Base-by-base conservation (phyloP, 2,888 invertebrate genomes). In the Diplolepis rosae region DNA sequence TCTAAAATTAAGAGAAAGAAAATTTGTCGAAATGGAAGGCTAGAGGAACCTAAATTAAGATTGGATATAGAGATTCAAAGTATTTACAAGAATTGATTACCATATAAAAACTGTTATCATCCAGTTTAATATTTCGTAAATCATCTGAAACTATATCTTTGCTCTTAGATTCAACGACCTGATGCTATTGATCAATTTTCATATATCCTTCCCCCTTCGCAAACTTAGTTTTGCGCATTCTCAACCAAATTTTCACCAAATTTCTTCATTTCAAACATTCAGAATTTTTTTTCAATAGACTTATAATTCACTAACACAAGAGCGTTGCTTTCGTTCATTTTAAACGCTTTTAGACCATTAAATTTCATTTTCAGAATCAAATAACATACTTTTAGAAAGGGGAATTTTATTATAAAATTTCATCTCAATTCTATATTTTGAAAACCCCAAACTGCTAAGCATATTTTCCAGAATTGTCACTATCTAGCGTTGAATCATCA, bases 121-220 rank as follows among this genome's bases (percentile, higher is more conserved):
- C 22, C 24, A 7, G 61, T n/a, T n/a, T 4, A 65, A 51, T 48
- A 42, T n/a, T 48, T 48, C 22, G 22, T 7, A 18, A 22, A 11
- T 48, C 18, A 11, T 18, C 15, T 22, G 11, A 22, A 22, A 48
- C 11, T 48, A 48, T 7, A 72, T 66, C 66, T 68, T 67, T 66
- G 74, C 69, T 69, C 32, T 72, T 70, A 65, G 69, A 71, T 52
- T 52, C 69, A 52, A 54, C 50, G 71, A 73, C 68, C 13, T 66
- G n/a, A 30, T 65, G 52, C 66, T 77, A 77, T 77, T 74, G 77
- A 77, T 76, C 76, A 78, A 76, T 78, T 74, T 72, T 76, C 68
- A 71, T 69, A 69, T 72, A 71, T 54, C 15, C 18, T 39, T n/a
- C n/a, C 24, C 22, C 35, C 22, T 35, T 35, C 22, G 13, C 2